A percentile compares a stretch with the other conserved stretches of the same genome.
Evolutionary conservation across 92 coral and sea anemone genomes (phyloP).

Genomic region (Heteractis magnifica): DNA sequence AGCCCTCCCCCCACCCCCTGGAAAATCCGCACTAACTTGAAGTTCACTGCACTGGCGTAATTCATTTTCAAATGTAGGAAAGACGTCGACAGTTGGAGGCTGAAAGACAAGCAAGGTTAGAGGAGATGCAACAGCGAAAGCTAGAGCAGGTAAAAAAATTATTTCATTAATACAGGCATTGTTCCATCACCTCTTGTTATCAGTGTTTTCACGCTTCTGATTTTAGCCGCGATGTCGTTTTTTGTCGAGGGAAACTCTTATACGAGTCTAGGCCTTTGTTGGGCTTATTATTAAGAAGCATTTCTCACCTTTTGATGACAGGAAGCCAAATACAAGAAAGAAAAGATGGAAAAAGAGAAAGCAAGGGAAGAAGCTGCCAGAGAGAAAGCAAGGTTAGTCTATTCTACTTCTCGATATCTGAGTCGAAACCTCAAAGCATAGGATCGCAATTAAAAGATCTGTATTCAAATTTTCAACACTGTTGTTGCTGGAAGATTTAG

Average conservation of each 20-base stretch:
- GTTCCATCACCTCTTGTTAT: too few species aligned
- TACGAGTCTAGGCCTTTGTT: neutral
- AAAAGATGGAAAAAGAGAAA: slow-evolving; percentile 87
- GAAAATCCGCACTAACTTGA: neutral
- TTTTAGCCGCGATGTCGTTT: too few species aligned
- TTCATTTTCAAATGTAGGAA: slow-evolving; percentile 51
- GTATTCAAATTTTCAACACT: too few species aligned
- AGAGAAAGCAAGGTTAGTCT: slow-evolving; percentile 70
- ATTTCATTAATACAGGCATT: too few species aligned
- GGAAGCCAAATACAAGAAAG: slow-evolving; percentile 93
- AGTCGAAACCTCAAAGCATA: too few species aligned
- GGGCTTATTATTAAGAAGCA: neutral
- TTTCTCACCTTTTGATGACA: slow-evolving; percentile 2
- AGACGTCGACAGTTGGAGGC: slow-evolving; percentile 94
- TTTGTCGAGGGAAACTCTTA: too few species aligned
- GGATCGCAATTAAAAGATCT: neutral
- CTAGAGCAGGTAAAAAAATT: slow-evolving; percentile 78
- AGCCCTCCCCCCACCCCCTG: too few species aligned
- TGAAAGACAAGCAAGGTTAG: slow-evolving; percentile 89
- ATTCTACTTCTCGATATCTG: neutral
- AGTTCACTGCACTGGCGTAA: too few species aligned
- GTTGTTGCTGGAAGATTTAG: too few species aligned
- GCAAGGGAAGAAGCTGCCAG: slow-evolving; percentile 97
- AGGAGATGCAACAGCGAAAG: slow-evolving; percentile 89
- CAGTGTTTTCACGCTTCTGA: too few species aligned